These are phyloP conservation scores for Aldrovandia affinis DNA, from an alignment of 2,797 vertebrate species.

Conservation along the genomic window DNA sequence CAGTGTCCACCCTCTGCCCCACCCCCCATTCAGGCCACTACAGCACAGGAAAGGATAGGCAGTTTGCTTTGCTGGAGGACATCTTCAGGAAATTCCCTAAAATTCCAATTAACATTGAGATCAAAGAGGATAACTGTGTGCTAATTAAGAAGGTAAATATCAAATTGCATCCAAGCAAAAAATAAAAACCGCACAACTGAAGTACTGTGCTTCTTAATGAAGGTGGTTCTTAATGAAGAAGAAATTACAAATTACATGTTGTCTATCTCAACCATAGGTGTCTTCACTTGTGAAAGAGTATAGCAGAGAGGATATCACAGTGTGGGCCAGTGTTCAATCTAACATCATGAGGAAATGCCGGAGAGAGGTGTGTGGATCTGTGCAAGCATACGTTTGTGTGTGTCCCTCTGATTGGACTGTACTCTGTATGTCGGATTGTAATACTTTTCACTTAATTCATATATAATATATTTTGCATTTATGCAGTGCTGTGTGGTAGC, in stretches of 20 bases:
- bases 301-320: conserved; percentile 72
- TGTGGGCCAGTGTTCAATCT: conserved; percentile 76
- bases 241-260: not conserved
- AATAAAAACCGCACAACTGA: not conserved
- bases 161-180: not conserved
- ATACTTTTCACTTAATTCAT: not conserved
- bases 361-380: conserved; percentile 62
- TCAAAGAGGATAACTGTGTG: conserved; percentile 75
- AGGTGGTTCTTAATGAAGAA: not conserved
- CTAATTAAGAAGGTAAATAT: conserved; percentile 78
- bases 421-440: not conserved
- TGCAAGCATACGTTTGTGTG: not conserved
- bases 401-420: not conserved
- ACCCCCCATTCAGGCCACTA: conserved; percentile 68
- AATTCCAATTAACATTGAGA: conserved; percentile 78
- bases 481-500: too few species aligned
- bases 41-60: conserved; percentile 78
- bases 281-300: conserved; percentile 73
- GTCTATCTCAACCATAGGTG: conserved; percentile 61
- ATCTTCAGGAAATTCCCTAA: conserved; percentile 79
- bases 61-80: conserved; percentile 79
- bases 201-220: not conserved
- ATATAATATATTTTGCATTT: not conserved
- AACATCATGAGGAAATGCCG: conserved; percentile 75
- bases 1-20: not conserved